Conservation (phyloP, 2,888 invertebrate species). For the Dolichomitus sp. region DNA sequence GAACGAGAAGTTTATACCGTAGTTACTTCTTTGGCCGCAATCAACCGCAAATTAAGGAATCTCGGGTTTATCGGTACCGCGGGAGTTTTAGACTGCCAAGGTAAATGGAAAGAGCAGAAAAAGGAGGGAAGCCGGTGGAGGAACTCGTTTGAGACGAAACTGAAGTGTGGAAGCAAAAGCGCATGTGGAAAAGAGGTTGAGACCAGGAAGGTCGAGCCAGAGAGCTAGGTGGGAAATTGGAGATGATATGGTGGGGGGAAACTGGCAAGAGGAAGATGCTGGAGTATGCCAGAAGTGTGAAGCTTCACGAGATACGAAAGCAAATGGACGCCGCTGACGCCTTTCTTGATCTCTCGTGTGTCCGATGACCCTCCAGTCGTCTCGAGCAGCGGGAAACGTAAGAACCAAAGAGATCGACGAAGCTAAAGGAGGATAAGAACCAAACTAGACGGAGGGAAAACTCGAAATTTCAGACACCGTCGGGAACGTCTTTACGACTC, state of each 20-base stretch:
- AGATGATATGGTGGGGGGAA: slow-evolving; percentile 37
- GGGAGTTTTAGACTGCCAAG: slow-evolving; percentile 54
- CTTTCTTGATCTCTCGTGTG: slow-evolving; percentile 57
- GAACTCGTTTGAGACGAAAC: slow-evolving; percentile 6
- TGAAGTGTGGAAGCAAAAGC: slow-evolving; percentile 39
- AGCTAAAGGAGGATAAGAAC: slow-evolving; percentile 36
- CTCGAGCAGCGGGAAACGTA: slow-evolving; percentile 47
- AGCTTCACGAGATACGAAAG: slow-evolving; percentile 37
- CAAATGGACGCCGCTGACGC: slow-evolving; percentile 46
- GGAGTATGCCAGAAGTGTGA: slow-evolving; percentile 11
- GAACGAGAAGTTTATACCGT: slow-evolving; percentile 53
- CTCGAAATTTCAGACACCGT: slow-evolving; percentile 59
- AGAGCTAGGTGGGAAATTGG: slow-evolving; percentile 51
- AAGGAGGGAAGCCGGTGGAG: slow-evolving; percentile 43
- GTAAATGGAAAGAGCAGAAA: slow-evolving; percentile 29
- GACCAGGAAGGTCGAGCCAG: slow-evolving; percentile 15
- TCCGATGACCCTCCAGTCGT: slow-evolving; percentile 59
- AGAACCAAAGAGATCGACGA: slow-evolving; percentile 27
- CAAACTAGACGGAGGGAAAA: slow-evolving; percentile 36
- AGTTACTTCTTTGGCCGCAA: slow-evolving; percentile 67
- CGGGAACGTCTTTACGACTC: slow-evolving; percentile 61
- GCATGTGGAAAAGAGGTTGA: slow-evolving; percentile 34
- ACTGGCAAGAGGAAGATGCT: slow-evolving; percentile 16
- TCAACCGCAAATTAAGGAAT: slow-evolving; percentile 71
- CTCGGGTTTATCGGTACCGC: slow-evolving; percentile 70